Conservation (phyloP, 2,113 vertebrate species). For the Phaethon lepturus region DNA sequence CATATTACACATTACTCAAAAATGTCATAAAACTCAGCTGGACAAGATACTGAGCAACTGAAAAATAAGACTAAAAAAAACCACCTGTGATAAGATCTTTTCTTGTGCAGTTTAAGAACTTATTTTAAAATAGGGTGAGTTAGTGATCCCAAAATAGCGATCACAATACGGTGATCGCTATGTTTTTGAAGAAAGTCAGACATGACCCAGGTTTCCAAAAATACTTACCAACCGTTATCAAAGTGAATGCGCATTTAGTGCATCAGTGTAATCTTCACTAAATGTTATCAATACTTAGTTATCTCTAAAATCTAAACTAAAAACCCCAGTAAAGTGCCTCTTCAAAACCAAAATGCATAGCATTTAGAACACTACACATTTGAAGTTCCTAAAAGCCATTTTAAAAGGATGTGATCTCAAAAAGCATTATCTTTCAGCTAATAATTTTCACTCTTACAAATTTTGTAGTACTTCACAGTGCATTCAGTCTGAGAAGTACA, state of each 20-base stretch:
- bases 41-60: neutral
- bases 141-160: neutral
- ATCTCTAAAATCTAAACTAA: constrained; percentile 12
- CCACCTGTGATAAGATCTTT: neutral
- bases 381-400: neutral
- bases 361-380: neutral
- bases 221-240: neutral
- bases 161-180: neutral
- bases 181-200: neutral
- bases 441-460: neutral
- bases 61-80: neutral
- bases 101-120: neutral
- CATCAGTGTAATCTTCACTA: neutral
- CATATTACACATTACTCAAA: neutral
- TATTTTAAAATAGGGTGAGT: neutral
- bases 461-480: neutral
- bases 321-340: neutral
- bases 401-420: neutral
- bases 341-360: neutral
- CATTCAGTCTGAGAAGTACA: neutral
- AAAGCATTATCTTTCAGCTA: neutral
- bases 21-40: neutral
- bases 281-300: neutral
- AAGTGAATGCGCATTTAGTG: neutral
- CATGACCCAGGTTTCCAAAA: neutral